Evolutionary conservation across 2,113 vertebrate species (phyloP).

Genomic region (Labeo catla): DNA sequence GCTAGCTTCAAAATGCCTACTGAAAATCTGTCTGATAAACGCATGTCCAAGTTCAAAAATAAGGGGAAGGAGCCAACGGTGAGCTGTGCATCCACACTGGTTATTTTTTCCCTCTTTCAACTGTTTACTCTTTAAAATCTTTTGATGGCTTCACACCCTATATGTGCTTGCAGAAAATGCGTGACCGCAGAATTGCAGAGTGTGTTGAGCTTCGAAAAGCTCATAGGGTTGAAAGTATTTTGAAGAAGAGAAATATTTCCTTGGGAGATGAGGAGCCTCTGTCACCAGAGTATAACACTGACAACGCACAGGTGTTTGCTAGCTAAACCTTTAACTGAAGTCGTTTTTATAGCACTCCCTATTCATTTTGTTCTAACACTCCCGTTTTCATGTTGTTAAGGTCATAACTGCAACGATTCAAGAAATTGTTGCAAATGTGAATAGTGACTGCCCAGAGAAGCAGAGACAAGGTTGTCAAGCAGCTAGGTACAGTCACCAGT

Average conservation of each 20-base stretch:
- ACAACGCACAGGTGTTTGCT: constrained; percentile 62
- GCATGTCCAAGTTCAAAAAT: constrained; percentile 86
- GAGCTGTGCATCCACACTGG: constrained; percentile 59
- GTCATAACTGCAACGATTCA: constrained; percentile 63
- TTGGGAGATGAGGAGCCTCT: constrained; percentile 61
- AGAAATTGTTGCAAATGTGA: constrained; percentile 79
- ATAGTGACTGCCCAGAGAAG: constrained; percentile 64
- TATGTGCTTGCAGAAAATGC: constrained; percentile 70
- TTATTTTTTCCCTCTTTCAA: background rate
- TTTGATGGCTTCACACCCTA: background rate
- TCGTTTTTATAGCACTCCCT: too few species aligned
- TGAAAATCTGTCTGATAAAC: constrained; percentile 58
- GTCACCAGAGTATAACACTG: constrained; percentile 57
- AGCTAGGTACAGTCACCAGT: constrained; percentile 77
- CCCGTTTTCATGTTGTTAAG: constrained; percentile 66
- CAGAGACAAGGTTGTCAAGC: constrained; percentile 83
- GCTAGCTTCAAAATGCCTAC: constrained; percentile 73
- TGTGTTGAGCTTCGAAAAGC: constrained; percentile 84
- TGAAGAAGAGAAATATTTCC: constrained; percentile 84
- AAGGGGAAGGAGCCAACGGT: constrained; percentile 83
- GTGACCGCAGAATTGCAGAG: constrained; percentile 77
- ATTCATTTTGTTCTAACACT: too few species aligned
- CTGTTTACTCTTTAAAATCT: background rate
- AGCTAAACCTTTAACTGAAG: background rate
- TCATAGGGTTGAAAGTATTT: constrained; percentile 82